Evolutionary conservation across 2,797 vertebrate genomes (phyloP).

Genomic region (Fistularia tabacaria): DNA sequence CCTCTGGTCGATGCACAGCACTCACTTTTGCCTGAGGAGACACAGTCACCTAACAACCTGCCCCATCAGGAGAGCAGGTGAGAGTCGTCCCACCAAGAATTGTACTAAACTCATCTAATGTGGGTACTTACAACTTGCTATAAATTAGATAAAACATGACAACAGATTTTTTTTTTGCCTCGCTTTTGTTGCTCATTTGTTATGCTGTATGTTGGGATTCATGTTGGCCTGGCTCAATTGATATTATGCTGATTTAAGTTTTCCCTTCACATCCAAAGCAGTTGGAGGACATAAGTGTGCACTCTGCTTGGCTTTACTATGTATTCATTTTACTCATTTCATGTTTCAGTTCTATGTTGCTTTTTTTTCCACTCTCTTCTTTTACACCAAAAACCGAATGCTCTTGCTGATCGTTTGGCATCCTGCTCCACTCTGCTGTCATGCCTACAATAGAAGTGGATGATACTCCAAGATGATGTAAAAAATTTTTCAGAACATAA

Average conservation of each 20-base stretch:
- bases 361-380: constrained; percentile 23
- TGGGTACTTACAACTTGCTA: background rate
- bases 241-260: constrained; percentile 21
- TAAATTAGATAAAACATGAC: constrained; percentile 8
- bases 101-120: too few relatives aligned
- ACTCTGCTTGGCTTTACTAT: constrained; percentile 47
- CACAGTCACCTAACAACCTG: constrained; percentile 84
- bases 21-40: constrained; percentile 91
- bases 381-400: background rate
- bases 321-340: constrained; percentile 53
- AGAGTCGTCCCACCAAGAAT: constrained; percentile 71
- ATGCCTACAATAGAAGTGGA: background rate
- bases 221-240: constrained; percentile 31
- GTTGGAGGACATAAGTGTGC: constrained; percentile 47
- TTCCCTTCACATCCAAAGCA: constrained; percentile 41
- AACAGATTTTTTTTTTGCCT: background rate
- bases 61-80: constrained; percentile 87
- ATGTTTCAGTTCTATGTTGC: constrained; percentile 46
- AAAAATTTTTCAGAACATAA: background rate
- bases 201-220: constrained; percentile 1
- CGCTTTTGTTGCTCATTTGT: constrained; percentile 26
- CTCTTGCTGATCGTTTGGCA: constrained; percentile 18
- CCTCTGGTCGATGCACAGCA: constrained; percentile 79
- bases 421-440: background rate
- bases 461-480: background rate